Base-by-base conservation (phyloP, 2,888 invertebrate species). In the Hirtodrosophila confusa region DNA sequence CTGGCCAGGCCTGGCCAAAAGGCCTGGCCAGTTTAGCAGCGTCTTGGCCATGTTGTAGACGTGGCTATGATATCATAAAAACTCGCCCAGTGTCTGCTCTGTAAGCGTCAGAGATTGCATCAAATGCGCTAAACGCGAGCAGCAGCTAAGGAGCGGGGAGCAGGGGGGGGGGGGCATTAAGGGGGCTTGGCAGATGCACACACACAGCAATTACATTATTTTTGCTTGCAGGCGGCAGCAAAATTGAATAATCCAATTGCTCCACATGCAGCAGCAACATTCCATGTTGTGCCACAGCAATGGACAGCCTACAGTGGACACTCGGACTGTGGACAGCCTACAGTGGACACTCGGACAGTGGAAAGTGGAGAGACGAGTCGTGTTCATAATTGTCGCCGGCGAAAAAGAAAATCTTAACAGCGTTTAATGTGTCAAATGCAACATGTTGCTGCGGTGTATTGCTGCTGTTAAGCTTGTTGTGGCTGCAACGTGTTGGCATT, bases 161-260 rank as follows among this genome's bases (percentile, higher is more conserved):
- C n/a, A 10, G 12, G 6, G 10, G 29, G 6, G 35, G 27, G 4
- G 10, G 31, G 7, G 7, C 6, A 37, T 4, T 6, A 17, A 8
- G 11, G 12, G 40, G 11, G 17, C 11, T 12, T 4, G 40, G 40
- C 61, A 51, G 49, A 31, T 51, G 17, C 47, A 53, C 44, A 49
- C 71, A 58, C 66, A 72, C 61, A 64, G 80, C 84, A 80, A 83
- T 84, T 80, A 80, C 80, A 80, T 79, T 80, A 83, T 60, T 83
- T 78, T 61, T 55, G 57, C 51, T 60, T 37, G 49, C 51, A 54
- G 56, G 64, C 69, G 57, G 39, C 56, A 45, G 56, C 74, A 70
- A 77, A 79, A 82, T 83, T 83, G 69, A 85, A 83, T 83, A 85
- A 85, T 84, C 79, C 79, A 78, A 69, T 63, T 60, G 62, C 49